Evolutionary conservation across 2,797 vertebrate species (phyloP).

Genomic region (Acropternis orthonyx): DNA sequence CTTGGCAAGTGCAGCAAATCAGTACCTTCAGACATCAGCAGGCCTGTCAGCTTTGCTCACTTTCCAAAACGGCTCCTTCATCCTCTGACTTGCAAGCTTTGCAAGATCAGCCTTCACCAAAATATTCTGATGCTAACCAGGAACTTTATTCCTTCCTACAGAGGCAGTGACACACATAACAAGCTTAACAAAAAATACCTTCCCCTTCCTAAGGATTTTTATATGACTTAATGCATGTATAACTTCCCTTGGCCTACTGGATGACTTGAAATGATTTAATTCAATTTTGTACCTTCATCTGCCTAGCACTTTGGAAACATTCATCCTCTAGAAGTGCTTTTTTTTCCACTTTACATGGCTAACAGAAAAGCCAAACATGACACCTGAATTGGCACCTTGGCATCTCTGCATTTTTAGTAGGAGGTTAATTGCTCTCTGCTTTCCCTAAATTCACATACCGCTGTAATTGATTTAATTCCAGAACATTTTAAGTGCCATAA

Average conservation of each 20-base stretch:
- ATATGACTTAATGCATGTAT: background rate
- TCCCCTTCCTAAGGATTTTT: background rate
- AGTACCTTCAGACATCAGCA: background rate
- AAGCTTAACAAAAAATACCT: background rate
- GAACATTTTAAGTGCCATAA: background rate
- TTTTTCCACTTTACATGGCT: background rate
- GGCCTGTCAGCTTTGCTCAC: background rate
- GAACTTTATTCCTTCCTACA: background rate
- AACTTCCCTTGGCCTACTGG: background rate
- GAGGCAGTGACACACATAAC: background rate
- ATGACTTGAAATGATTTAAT: background rate
- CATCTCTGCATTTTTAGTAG: background rate
- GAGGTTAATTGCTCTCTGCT: fast-evolving
- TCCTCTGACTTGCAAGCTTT: background rate
- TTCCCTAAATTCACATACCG: background rate
- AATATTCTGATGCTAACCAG: background rate
- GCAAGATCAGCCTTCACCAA: background rate
- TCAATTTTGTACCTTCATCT: background rate
- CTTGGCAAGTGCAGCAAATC: background rate
- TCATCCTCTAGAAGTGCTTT: background rate
- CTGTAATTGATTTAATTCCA: background rate
- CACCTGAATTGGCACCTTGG: fast-evolving
- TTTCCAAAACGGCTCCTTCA: background rate
- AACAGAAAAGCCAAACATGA: background rate
- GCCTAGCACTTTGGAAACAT: background rate